Percentiles rank a stretch among this genome's conserved stretches.
Evolutionary conservation across 2,888 invertebrate genomes (phyloP).

Genomic region (Trissolcus japonicus): DNA sequence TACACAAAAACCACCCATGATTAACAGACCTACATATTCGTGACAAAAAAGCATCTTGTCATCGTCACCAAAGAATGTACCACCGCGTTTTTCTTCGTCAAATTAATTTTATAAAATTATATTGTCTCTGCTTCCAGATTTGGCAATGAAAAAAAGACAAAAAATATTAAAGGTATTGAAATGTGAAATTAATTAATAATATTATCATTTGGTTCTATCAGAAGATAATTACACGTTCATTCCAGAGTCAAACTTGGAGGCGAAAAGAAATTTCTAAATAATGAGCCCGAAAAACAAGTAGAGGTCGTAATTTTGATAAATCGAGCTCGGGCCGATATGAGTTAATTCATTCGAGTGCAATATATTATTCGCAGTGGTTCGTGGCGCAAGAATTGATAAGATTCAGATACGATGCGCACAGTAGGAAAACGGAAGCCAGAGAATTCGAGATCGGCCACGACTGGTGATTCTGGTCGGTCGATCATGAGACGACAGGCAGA

Average conservation of each 20-base stretch:
- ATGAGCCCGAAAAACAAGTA: conserved; percentile 7
- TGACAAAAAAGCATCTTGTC: conserved; percentile 5
- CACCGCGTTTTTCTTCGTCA: not conserved
- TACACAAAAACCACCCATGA: conserved; percentile 27
- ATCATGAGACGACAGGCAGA: conserved; percentile 58
- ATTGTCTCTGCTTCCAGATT: too few species aligned
- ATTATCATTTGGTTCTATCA: too few species aligned
- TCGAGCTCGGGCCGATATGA: not conserved
- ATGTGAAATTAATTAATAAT: too few species aligned
- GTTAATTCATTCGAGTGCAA: conserved; percentile 24
- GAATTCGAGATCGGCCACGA: conserved; percentile 61
- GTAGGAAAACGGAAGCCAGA: conserved; percentile 65
- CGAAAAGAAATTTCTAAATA: not conserved
- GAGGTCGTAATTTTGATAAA: conserved; percentile 21
- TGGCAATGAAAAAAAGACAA: too few species aligned
- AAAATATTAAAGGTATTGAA: too few species aligned
- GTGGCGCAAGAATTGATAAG: conserved; percentile 40
- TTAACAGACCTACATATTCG: conserved; percentile 27
- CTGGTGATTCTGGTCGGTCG: conserved; percentile 62
- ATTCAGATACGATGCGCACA: conserved; percentile 45
- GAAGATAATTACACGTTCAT: too few species aligned
- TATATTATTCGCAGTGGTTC: conserved; percentile 33
- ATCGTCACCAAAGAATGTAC: not conserved
- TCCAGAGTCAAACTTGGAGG: not conserved
- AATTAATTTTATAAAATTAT: not conserved